Percentiles rank a stretch among this genome's conserved stretches.
phyloP scores from a whole-genome alignment of 2,797 vertebrate species.

The Dermochelys coriacea region DNA sequence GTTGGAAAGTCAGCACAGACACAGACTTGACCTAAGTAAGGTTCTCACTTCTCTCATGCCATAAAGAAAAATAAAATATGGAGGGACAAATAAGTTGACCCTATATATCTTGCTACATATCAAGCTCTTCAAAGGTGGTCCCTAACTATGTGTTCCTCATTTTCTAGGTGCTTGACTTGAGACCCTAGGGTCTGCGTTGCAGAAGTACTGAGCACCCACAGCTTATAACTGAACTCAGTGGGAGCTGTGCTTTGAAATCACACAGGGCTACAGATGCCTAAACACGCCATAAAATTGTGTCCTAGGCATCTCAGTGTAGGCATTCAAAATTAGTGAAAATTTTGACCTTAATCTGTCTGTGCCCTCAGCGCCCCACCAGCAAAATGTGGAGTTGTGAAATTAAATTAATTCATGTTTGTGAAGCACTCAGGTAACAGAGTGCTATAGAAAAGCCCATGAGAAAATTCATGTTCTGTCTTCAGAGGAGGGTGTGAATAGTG shows the following conservation, averaged over 20 bases:
- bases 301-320: background rate
- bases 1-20: background rate
- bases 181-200: background rate
- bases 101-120: background rate
- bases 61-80: background rate
- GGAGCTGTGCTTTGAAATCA: constrained; percentile 38
- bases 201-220: background rate
- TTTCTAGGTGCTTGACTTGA: background rate
- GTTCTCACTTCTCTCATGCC: background rate
- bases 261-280: constrained; percentile 43
- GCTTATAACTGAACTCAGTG: constrained; percentile 40
- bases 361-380: background rate
- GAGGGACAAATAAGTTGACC: background rate
- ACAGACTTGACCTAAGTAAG: rapidly evolving
- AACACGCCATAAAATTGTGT: background rate
- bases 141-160: background rate
- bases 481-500: background rate
- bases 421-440: background rate
- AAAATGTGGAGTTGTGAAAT: background rate
- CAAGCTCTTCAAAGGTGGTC: background rate
- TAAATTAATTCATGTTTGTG: background rate
- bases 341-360: background rate
- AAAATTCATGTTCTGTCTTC: background rate
- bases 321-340: background rate
- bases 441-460: background rate